phyloP scores from a whole-genome alignment of 2,797 vertebrate species.

The Menidia menidia region DNA sequence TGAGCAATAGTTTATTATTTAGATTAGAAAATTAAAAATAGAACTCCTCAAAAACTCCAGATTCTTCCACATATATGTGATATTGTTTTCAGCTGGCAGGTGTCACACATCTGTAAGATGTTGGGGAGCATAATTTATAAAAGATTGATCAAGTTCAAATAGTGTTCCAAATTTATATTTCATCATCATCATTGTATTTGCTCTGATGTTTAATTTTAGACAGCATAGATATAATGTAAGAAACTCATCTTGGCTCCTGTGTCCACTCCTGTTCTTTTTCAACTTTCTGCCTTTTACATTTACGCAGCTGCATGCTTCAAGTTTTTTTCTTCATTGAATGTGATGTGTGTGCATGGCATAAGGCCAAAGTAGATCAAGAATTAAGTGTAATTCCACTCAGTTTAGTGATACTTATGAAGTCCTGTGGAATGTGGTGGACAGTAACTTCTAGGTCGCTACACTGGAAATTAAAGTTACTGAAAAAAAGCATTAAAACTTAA shows the following conservation, averaged over 20 bases:
- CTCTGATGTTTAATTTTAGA: not conserved
- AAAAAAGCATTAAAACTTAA: not conserved
- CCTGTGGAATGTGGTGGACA: not conserved
- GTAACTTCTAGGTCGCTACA: constrained; percentile 5
- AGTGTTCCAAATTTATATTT: not conserved
- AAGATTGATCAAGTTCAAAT: not conserved
- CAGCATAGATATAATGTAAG: not conserved
- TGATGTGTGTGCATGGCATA: constrained; percentile 11
- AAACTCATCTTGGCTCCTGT: not conserved
- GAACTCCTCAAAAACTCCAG: no score
- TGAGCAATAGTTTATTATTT: no score
- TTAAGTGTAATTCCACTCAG: not conserved
- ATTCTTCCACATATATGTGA: no score
- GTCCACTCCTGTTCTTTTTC: not conserved
- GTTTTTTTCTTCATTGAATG: constrained; percentile 1
- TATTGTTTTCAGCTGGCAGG: no score
- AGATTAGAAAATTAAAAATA: no score
- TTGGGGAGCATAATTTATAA: not conserved
- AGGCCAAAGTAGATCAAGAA: not conserved
- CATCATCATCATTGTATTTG: not conserved
- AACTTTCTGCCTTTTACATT: constrained; percentile 6
- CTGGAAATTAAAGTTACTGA: not conserved
- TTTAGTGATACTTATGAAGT: no score
- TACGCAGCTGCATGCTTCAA: not conserved
- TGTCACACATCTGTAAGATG: no score